These are phyloP conservation scores for Leptinotarsa undecemlineata DNA, from an alignment of 1,140 invertebrate genomes.

Conservation along the genomic window DNA sequence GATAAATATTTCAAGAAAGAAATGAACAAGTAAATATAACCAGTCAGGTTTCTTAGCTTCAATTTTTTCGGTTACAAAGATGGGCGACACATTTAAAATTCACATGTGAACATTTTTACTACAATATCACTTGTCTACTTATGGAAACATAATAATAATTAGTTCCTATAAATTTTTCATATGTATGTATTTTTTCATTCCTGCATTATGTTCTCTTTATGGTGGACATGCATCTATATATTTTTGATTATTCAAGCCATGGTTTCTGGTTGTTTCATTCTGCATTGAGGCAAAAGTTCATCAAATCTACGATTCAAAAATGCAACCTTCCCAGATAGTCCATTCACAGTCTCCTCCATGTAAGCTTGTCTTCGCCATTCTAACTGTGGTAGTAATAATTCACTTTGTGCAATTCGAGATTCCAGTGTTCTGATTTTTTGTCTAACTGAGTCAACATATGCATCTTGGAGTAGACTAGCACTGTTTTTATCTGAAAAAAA, in stretches of 20 bases:
- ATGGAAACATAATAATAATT: no score
- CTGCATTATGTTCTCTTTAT: no score
- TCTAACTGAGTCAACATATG: slow-evolving; percentile 52
- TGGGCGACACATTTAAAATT: no score
- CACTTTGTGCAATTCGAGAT: slow-evolving; percentile 48
- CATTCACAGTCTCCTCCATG: slow-evolving; percentile 50
- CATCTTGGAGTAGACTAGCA: slow-evolving; percentile 50
- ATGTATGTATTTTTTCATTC: no score
- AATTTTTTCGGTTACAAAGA: no score
- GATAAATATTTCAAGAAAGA: no score
- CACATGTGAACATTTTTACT: no score
- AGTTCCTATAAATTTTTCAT: no score
- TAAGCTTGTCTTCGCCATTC: slow-evolving; percentile 50
- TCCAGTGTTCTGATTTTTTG: slow-evolving; percentile 51
- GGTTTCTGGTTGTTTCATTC: slow-evolving; percentile 28
- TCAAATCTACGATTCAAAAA: slow-evolving; percentile 53
- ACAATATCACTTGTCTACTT: no score
- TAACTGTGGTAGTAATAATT: slow-evolving; percentile 50
- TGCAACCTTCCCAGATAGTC: slow-evolving; percentile 46
- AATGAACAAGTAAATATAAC: no score
- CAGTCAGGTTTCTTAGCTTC: no score
- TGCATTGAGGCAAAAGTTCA: slow-evolving; percentile 51
- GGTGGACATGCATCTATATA: not conserved
- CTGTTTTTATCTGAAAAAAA: slow-evolving; percentile 40
- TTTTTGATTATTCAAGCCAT: slow-evolving; percentile 18